phyloP scores from a whole-genome alignment of 2,113 vertebrate species.

The Axis porcinus region DNA sequence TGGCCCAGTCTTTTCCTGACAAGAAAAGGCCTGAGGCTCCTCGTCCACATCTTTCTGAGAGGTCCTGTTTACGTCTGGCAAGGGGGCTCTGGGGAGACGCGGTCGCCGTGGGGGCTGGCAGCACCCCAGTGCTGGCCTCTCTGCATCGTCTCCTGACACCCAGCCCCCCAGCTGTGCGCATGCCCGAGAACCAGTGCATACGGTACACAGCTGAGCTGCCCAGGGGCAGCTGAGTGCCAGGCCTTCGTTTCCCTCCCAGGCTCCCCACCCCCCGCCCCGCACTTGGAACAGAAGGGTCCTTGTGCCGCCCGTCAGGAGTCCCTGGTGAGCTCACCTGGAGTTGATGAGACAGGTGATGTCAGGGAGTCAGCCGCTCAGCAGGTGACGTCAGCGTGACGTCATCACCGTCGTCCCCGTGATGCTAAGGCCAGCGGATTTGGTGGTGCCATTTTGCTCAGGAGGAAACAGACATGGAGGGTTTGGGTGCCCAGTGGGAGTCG shows the following conservation, averaged over 20 bases:
- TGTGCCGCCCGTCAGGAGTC: not conserved
- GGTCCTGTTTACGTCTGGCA: constrained; percentile 21
- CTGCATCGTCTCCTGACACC: not conserved
- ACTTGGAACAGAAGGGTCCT: not conserved
- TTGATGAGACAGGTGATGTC: not conserved
- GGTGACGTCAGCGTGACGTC: not conserved
- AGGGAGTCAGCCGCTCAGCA: not conserved
- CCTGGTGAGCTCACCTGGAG: accelerated
- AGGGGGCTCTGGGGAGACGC: not conserved
- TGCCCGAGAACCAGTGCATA: not conserved
- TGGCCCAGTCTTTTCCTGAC: not conserved
- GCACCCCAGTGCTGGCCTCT: not conserved
- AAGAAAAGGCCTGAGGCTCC: not conserved
- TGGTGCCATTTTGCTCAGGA: not conserved
- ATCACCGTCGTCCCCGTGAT: accelerated
- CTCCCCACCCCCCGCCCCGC: not conserved
- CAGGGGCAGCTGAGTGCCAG: not conserved
- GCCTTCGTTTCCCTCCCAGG: not conserved
- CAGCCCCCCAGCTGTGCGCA: not conserved
- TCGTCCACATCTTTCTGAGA: not conserved
- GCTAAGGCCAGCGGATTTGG: not conserved
- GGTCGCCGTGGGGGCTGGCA: not conserved
- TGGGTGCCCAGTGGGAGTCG: not conserved
- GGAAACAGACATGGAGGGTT: not conserved
- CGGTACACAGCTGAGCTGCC: not conserved